Base-by-base conservation (phyloP, 2,888 invertebrate genomes). In the Mythimna vitellina region DNA sequence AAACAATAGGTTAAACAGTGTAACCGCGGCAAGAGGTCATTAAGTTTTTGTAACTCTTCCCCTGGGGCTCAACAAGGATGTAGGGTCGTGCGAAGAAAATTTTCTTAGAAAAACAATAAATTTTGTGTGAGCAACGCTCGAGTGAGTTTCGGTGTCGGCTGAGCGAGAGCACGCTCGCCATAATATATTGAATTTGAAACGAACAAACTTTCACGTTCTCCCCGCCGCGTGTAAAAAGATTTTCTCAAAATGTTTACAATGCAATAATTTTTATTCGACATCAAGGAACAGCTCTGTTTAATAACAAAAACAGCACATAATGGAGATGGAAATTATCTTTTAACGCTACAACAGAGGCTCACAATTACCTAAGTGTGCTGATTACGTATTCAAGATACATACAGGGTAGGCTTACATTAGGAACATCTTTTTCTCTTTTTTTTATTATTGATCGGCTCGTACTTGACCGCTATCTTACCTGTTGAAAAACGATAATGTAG, bases 111-210 rank as follows among this genome's bases (percentile, higher is more conserved):
- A 96, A 96, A 96, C 96, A 96, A 96, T 96, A 96, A 95, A 96
- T 96, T 95, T 94, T 94, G 93, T 91, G 93, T 92, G 93, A 93
- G 95, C 92, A 91, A 92, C 95, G 96, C 96, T 95, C 95, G 96
- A 96, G 95, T 95, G 95, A 95, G 95, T 95, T 95, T 95, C 93
- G 93, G 94, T 95, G 96, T 95, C 95, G 96, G 94, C 93, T 94
- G 94, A 94, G 93, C 93, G 94, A 92, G 94, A 93, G 95, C 96
- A 95, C 96, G 96, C 96, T 92, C 95, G 92, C 95, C 93, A 92
- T 96, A 96, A 96, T 96, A 96, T 96, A 96, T 96, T 96, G 96
- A 95, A 96, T 96, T 95, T 95, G 95, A 96, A 96, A 95, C 95
- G 95, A 95, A 96, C 94, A 95, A 96, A 96, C 93, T 96, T 96